A percentile compares a stretch with the other conserved stretches of the same genome.
These are phyloP conservation scores for Apteryx mantelli DNA, from an alignment of 2,113 vertebrate genomes.

Conservation along the genomic window DNA sequence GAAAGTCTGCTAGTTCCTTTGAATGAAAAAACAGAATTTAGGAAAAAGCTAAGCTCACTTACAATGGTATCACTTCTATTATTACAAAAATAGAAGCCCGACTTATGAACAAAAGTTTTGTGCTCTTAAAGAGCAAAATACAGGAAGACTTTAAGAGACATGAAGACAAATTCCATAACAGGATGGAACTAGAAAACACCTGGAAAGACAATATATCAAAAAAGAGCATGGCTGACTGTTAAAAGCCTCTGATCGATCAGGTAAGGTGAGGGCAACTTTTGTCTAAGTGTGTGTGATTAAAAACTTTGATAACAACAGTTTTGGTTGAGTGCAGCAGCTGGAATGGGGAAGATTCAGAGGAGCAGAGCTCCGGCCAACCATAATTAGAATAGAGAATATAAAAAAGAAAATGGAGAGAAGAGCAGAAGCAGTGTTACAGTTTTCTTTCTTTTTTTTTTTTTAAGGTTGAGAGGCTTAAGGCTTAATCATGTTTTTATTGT, in stretches of 20 bases:
- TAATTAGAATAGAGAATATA: neutral
- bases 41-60: neutral
- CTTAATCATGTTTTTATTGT: conserved; percentile 34
- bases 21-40: neutral
- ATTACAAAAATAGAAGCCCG: neutral
- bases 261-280: neutral
- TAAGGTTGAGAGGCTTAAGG: conserved; percentile 22
- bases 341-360: neutral
- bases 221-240: neutral
- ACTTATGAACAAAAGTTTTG: neutral
- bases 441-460: neutral
- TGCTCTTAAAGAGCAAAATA: neutral
- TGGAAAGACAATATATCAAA: neutral
- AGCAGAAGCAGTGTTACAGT: neutral
- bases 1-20: neutral
- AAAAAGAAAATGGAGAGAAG: neutral
- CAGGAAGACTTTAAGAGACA: neutral
- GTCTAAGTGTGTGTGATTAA: neutral
- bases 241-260: neutral
- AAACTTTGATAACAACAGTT: neutral
- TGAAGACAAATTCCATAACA: neutral
- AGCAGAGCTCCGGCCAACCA: neutral
- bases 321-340: neutral
- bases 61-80: neutral
- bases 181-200: neutral